A percentile compares a stretch with the other conserved stretches of the same genome.
These are phyloP conservation scores for Lamellibrachia luymesi DNA, from an alignment of 1,140 invertebrate genomes.

Conservation along the genomic window DNA sequence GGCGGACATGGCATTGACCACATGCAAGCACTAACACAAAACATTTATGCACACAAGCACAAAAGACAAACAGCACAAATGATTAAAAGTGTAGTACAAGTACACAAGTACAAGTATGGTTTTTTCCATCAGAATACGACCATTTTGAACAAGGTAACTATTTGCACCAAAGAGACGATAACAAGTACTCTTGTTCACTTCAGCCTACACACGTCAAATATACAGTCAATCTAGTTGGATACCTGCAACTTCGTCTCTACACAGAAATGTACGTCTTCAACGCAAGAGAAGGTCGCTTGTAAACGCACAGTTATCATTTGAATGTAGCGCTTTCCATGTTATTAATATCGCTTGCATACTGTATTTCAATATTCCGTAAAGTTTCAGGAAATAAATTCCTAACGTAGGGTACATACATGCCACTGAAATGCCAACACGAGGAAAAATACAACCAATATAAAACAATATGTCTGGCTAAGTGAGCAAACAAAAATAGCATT, in stretches of 20 bases:
- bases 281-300: background rate
- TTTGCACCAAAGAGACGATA: background rate
- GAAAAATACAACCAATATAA: too few relatives aligned
- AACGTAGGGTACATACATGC: too few relatives aligned
- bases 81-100: background rate
- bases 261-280: background rate
- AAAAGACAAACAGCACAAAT: background rate
- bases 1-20: too few relatives aligned
- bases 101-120: background rate
- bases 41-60: background rate
- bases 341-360: background rate
- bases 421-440: too few relatives aligned
- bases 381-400: background rate
- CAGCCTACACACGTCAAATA: background rate
- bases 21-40: background rate
- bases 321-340: too few relatives aligned
- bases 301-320: background rate
- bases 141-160: background rate
- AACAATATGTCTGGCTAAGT: too few relatives aligned
- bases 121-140: background rate
- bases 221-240: background rate
- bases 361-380: background rate
- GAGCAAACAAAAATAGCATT: too few relatives aligned
- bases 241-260: background rate
- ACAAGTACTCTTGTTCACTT: too few relatives aligned